These are phyloP conservation scores for Acropternis orthonyx DNA, from an alignment of 2,797 vertebrate species.

Conservation along the genomic window DNA sequence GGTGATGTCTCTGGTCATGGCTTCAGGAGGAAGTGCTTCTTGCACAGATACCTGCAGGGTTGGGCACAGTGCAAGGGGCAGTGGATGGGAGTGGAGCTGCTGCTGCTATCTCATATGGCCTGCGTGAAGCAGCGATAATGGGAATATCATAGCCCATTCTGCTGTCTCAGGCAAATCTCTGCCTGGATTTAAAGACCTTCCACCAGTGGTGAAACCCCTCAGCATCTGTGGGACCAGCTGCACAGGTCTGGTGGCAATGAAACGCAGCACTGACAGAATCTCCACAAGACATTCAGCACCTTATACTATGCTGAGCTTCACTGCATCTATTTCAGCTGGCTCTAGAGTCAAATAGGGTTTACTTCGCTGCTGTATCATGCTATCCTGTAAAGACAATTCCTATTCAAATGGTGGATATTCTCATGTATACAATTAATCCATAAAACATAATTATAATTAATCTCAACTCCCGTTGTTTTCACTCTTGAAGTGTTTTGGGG, in stretches of 20 bases:
- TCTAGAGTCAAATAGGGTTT: not conserved
- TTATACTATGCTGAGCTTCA: not conserved
- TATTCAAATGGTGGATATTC: not conserved
- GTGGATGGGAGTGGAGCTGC: not conserved
- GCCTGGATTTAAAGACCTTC: not conserved
- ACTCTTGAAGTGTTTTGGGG: not conserved
- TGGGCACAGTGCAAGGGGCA: accelerated
- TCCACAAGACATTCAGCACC: not conserved
- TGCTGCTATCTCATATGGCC: not conserved
- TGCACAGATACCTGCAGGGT: not conserved
- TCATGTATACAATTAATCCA: not conserved
- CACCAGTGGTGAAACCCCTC: accelerated
- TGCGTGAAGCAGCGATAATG: not conserved
- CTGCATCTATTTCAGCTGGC: not conserved
- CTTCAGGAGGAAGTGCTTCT: not conserved
- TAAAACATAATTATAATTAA: not conserved
- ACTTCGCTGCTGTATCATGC: not conserved
- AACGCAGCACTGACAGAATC: not conserved
- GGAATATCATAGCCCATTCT: not conserved
- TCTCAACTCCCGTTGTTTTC: not conserved
- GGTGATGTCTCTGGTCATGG: not conserved
- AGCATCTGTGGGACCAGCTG: not conserved
- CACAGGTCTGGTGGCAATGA: not conserved
- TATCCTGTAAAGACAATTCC: not conserved
- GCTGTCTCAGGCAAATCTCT: not conserved